phyloP scores from a whole-genome alignment of 2,113 vertebrate genomes.

The Aplodontia rufa region DNA sequence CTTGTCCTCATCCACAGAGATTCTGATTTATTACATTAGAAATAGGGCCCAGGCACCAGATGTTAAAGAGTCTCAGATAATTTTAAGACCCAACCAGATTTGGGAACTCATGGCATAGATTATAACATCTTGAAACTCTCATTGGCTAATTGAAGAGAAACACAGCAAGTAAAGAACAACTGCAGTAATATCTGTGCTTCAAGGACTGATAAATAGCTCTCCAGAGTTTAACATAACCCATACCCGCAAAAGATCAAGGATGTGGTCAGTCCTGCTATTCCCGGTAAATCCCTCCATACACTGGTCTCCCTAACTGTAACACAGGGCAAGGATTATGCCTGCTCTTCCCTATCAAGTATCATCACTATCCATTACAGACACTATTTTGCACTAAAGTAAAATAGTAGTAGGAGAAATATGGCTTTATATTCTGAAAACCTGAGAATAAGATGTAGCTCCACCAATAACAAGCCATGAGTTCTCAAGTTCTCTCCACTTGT shows the following conservation, averaged over 20 bases:
- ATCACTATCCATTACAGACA: constrained; percentile 26
- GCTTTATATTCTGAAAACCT: constrained; percentile 36
- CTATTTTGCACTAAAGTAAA: background rate
- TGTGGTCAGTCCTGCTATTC: background rate
- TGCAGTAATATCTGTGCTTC: background rate
- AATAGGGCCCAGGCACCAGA: background rate
- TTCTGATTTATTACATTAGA: constrained; percentile 42
- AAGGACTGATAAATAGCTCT: background rate
- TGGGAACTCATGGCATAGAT: background rate
- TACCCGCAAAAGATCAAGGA: constrained; percentile 21
- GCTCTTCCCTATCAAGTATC: background rate
- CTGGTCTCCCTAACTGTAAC: constrained; percentile 22
- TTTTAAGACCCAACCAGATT: background rate
- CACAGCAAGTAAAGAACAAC: background rate
- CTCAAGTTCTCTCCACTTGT: background rate
- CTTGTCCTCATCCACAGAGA: constrained; percentile 8
- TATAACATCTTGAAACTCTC: background rate
- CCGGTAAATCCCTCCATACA: background rate
- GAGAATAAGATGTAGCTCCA: background rate
- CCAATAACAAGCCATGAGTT: background rate
- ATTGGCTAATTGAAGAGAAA: constrained; percentile 4
- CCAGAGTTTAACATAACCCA: background rate
- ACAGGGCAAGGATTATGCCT: background rate
- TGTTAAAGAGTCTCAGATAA: constrained; percentile 41
- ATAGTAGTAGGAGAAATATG: background rate